These are phyloP conservation scores for Scolanthus callimorphus DNA, from an alignment of 92 coral and sea anemone species.

Conservation along the genomic window DNA sequence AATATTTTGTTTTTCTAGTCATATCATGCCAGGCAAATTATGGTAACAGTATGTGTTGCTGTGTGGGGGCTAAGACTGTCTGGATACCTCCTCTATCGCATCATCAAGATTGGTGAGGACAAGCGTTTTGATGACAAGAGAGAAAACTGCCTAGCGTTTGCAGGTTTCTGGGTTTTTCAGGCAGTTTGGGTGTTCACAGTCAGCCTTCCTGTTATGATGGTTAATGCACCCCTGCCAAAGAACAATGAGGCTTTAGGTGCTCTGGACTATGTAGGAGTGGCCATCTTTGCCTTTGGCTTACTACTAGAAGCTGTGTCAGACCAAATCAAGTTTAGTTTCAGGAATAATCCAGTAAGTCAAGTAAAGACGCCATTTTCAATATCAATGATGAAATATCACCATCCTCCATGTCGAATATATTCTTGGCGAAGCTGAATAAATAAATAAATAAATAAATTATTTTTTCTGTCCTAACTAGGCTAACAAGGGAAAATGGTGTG, in stretches of 20 bases:
- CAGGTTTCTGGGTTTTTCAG: slow-evolving; percentile 39
- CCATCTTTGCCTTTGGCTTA: slow-evolving; percentile 30
- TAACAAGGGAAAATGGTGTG: slow-evolving; percentile 41
- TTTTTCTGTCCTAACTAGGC: slow-evolving; percentile 8
- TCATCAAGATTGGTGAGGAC: slow-evolving; percentile 39
- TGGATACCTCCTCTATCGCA: slow-evolving; percentile 32
- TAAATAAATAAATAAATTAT: no score
- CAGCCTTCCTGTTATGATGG: slow-evolving; percentile 33
- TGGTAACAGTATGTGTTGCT: slow-evolving; percentile 34
- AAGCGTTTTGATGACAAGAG: slow-evolving; percentile 40
- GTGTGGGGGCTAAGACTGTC: slow-evolving; percentile 33
- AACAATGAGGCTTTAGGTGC: slow-evolving; percentile 13
- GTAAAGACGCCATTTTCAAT: background rate
- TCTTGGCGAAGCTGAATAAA: no score
- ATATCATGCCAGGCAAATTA: slow-evolving; percentile 20
- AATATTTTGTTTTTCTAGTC: slow-evolving; percentile 9
- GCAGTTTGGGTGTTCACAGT: slow-evolving; percentile 46
- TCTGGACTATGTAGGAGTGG: slow-evolving; percentile 34
- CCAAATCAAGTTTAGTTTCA: slow-evolving; percentile 27
- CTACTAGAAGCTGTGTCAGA: slow-evolving; percentile 34
- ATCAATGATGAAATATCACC: background rate
- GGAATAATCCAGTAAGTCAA: slow-evolving; percentile 32
- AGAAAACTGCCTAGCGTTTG: slow-evolving; percentile 24
- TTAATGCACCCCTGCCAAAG: slow-evolving; percentile 29
- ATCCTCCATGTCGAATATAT: no score